Conservation (phyloP, 2,113 vertebrate genomes). For the Scalopus aquaticus region DNA sequence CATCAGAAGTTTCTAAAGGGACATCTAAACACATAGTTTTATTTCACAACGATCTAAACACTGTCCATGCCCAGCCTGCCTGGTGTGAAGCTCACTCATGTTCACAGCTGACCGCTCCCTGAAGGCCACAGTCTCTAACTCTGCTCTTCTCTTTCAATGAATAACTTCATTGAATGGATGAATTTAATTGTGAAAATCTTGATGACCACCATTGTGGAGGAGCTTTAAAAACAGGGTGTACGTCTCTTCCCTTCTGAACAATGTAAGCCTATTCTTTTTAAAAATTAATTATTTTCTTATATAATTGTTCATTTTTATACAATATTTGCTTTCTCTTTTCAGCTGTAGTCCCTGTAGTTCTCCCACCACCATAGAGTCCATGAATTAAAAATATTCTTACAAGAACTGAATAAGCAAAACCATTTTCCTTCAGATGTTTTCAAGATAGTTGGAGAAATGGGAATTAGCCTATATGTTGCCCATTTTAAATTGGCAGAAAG, state of each 20-base stretch:
- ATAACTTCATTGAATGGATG: too few relatives aligned
- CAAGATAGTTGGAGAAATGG: not conserved
- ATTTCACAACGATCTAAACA: not conserved
- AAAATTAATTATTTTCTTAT: not conserved
- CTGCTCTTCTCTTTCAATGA: not conserved
- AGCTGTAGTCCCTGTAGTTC: too few relatives aligned
- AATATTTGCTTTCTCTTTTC: too few relatives aligned
- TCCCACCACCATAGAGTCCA: too few relatives aligned
- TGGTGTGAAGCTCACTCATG: not conserved
- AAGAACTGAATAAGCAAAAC: not conserved
- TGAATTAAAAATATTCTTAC: not conserved
- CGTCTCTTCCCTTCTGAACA: slow-evolving; percentile 11
- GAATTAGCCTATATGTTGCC: not conserved
- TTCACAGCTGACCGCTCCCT: not conserved
- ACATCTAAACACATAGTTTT: not conserved
- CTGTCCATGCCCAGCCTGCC: not conserved
- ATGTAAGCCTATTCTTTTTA: not conserved
- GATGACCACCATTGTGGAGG: not conserved
- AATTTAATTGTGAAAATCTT: not conserved
- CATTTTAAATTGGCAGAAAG: not conserved
- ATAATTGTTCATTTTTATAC: too few relatives aligned
- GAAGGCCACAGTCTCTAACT: not conserved
- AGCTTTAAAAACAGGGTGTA: not conserved
- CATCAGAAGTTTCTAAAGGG: not conserved
- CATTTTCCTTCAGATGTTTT: slow-evolving; percentile 8